A percentile compares a stretch with the other conserved stretches of the same genome.
These are phyloP conservation scores for Cebus imitator DNA, from an alignment of 2,113 vertebrate genomes.

Conservation along the genomic window DNA sequence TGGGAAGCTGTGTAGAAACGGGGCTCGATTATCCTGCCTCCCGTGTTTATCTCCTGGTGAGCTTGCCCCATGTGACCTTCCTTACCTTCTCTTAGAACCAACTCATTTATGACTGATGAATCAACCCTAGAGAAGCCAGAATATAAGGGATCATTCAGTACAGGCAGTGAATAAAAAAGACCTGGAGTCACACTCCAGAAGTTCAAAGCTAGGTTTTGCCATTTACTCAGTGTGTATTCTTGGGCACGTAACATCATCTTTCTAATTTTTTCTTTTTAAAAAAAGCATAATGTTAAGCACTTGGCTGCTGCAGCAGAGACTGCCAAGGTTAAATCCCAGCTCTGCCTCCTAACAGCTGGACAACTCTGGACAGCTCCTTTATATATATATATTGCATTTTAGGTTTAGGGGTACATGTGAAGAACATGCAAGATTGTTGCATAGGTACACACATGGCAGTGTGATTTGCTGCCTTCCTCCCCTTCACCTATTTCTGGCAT, in stretches of 20 bases:
- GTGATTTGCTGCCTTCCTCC: too few species aligned
- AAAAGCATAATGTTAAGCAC: neutral
- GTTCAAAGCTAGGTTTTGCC: neutral
- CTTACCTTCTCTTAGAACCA: neutral
- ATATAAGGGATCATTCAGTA: accelerated
- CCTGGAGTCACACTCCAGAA: neutral
- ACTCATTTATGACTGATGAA: neutral
- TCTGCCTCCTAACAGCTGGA: neutral
- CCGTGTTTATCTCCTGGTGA: neutral
- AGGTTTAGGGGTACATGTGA: too few species aligned
- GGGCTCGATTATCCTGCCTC: neutral
- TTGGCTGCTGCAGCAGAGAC: neutral
- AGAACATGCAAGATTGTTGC: too few species aligned
- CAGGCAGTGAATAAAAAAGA: neutral
- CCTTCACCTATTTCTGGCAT: too few species aligned
- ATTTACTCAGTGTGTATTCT: neutral
- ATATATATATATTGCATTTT: too few species aligned
- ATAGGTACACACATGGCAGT: too few species aligned
- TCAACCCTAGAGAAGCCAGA: neutral
- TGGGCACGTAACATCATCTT: neutral
- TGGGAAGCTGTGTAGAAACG: accelerated
- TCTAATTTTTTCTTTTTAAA: neutral
- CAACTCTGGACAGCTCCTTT: neutral
- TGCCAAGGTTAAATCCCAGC: neutral
- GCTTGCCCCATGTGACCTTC: neutral